These are phyloP conservation scores for Conger conger DNA, from an alignment of 2,113 vertebrate species.

Conservation along the genomic window DNA sequence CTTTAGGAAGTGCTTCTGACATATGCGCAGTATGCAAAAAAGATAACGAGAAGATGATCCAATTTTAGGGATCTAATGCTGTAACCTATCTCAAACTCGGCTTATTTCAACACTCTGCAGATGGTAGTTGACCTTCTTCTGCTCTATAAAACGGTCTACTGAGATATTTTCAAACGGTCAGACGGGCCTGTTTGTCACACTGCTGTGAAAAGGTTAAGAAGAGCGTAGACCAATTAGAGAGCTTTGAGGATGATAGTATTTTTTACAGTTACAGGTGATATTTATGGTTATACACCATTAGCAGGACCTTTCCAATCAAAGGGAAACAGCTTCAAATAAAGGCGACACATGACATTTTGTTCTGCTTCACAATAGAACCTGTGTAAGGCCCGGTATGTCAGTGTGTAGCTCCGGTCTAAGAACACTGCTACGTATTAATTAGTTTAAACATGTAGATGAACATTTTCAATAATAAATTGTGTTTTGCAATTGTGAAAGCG, in stretches of 20 bases:
- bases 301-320: conserved; percentile 51
- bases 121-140: conserved; percentile 24
- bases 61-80: conserved; percentile 65
- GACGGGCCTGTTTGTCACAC: conserved; percentile 19
- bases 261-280: conserved; percentile 66
- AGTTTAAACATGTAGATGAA: no score
- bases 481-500: no score
- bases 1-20: no score
- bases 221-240: conserved; percentile 69
- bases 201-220: conserved; percentile 67
- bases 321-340: conserved; percentile 51
- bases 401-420: conserved; percentile 69
- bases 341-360: conserved; percentile 64
- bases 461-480: no score
- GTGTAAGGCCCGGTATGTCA: conserved; percentile 52
- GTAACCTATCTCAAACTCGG: conserved; percentile 52
- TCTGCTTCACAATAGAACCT: conserved; percentile 45
- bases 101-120: conserved; percentile 18
- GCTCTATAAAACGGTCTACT: conserved; percentile 44
- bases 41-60: no score
- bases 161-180: background rate
- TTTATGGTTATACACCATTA: conserved; percentile 57
- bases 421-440: background rate
- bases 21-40: no score
- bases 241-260: conserved; percentile 44